Conservation (phyloP, 2,797 vertebrate species). For the Sebastes vulpes region DNA sequence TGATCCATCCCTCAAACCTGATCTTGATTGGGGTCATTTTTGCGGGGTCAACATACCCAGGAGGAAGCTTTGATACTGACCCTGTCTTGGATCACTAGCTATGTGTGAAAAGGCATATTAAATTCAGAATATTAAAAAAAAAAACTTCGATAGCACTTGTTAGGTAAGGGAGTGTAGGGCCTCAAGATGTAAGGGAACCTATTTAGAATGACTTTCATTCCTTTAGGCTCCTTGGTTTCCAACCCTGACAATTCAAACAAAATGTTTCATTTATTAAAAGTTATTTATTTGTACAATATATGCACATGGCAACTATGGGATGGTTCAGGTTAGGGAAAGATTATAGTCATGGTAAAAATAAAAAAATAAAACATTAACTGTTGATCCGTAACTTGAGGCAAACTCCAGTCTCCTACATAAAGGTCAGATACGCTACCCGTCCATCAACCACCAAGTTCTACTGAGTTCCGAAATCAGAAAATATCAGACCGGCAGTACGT, state of each 20-base stretch:
- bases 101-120: slow-evolving; percentile 2
- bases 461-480: background rate
- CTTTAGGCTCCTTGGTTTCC: background rate
- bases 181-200: no score
- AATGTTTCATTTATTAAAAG: background rate
- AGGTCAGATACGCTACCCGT: background rate
- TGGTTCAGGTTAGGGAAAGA: background rate
- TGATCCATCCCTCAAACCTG: background rate
- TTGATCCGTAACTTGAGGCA: no score
- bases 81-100: background rate
- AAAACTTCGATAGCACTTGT: background rate
- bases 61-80: background rate
- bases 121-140: background rate
- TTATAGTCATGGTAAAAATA: background rate
- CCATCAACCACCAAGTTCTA: background rate
- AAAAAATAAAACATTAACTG: background rate
- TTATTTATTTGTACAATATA: background rate
- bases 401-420: background rate
- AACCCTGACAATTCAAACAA: background rate
- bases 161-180: background rate
- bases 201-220: background rate
- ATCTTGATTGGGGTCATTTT: slow-evolving; percentile 1
- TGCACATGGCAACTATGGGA: background rate
- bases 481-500: no score
- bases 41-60: background rate